Conservation (phyloP, 64 coral and sea anemone genomes). For the Stichodactyla helianthus region DNA sequence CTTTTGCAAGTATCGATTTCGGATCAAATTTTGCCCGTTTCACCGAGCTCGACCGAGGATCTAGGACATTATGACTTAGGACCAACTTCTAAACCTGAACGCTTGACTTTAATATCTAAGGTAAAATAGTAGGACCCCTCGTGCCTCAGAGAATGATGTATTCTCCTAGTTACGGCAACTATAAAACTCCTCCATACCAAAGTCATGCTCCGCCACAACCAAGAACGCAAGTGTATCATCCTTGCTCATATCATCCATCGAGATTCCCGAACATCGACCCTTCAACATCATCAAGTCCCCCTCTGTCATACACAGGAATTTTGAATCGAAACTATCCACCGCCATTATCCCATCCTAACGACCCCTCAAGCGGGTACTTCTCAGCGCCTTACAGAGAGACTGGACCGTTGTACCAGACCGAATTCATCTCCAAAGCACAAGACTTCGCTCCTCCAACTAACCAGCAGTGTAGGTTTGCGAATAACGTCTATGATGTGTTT, state of each 20-base stretch:
- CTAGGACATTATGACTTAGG: neutral
- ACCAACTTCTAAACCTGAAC: neutral
- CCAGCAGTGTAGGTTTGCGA: slow-evolving; percentile 11
- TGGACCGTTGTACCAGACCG: neutral
- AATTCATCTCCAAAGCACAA: neutral
- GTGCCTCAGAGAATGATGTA: neutral
- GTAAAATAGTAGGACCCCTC: neutral
- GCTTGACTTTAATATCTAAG: neutral
- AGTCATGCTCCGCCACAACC: neutral
- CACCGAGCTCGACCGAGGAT: slow-evolving; percentile 7
- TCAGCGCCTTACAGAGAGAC: neutral
- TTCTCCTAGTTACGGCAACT: neutral
- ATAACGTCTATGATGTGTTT: neutral
- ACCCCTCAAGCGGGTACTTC: slow-evolving; percentile 23
- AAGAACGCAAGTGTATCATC: slow-evolving; percentile 18
- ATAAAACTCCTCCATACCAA: neutral
- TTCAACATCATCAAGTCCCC: slow-evolving; percentile 14
- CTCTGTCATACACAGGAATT: slow-evolving; percentile 2
- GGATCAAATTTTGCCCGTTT: slow-evolving; percentile 33
- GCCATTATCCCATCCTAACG: slow-evolving; percentile 41
- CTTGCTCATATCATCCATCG: neutral
- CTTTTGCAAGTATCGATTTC: slow-evolving; percentile 57
- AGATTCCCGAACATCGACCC: neutral
- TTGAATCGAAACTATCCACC: slow-evolving; percentile 23
- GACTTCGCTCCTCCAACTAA: neutral